These are phyloP conservation scores for Enteromius argenteus DNA, from an alignment of 2,797 vertebrate genomes.

Conservation along the genomic window DNA sequence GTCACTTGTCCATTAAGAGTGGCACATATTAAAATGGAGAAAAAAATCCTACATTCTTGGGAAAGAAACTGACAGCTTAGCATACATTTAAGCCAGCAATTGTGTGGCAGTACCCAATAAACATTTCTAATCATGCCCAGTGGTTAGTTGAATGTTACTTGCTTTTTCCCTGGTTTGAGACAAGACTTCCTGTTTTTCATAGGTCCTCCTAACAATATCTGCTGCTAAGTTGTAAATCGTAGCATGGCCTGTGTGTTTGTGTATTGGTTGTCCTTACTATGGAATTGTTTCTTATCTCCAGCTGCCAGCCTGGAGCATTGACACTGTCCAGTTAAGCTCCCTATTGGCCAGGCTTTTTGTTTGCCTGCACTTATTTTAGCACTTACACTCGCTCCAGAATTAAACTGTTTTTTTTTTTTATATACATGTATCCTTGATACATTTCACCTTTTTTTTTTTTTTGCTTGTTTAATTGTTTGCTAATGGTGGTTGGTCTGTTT, in stretches of 20 bases:
- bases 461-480: not conserved
- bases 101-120: not conserved
- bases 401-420: not conserved
- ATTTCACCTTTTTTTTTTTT: not conserved
- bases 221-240: slow-evolving; percentile 15
- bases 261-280: slow-evolving; percentile 10
- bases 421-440: not conserved
- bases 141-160: not conserved
- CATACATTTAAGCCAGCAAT: not conserved
- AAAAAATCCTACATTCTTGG: not conserved
- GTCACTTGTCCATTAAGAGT: not conserved
- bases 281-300: slow-evolving; percentile 55
- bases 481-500: slow-evolving; percentile 5
- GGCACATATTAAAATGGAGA: not conserved
- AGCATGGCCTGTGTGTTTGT: slow-evolving; percentile 17
- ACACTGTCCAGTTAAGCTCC: slow-evolving; percentile 42
- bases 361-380: not conserved
- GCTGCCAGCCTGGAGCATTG: slow-evolving; percentile 46
- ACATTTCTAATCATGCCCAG: not conserved
- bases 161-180: not conserved
- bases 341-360: slow-evolving; percentile 12
- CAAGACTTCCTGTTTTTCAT: slow-evolving; percentile 18
- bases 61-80: not conserved
- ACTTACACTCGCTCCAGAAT: not conserved
- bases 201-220: not conserved